Evolutionary conservation across 1,140 invertebrate species (phyloP), one percentile per base, ranked within the genome.

Genomic region (Aphelinus atriplicis): DNA sequence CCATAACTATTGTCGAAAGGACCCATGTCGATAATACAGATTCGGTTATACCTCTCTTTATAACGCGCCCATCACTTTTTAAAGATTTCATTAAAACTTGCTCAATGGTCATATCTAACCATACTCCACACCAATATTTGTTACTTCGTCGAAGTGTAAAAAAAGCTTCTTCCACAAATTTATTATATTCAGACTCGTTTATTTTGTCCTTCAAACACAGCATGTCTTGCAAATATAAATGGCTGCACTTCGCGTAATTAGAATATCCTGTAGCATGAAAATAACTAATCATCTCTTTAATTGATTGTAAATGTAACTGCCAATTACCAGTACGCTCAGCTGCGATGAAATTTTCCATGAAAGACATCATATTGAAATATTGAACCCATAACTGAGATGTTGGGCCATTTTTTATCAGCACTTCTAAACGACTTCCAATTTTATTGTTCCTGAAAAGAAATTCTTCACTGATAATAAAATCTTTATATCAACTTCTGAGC

Each of bases 51-150:
- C 81, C 81, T 42, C 83, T 61, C 4, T 81, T 81, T 72, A 79
- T 67, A 5, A 79, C 83, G 10, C 85, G 51, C 6, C 83, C 84
- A 47, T 85, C 60, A 57, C 72, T 79, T 76, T 83, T 83, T 43
- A 81, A 64, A 0, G 74, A 74, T 57, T 83, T 79, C 66, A 84
- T 81, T 50, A 86, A 83, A 7, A n/a, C 5, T 63, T 71, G 51
- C 51, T 63, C 60, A n/a, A 71, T 63, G 0, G 79, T 78, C 75
- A 85, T 79, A 76, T 87, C 84, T 6, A 78, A 64, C 60, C 78
- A 85, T 9, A 81, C 73, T 1, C 83, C 83, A 64, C 73, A 75
- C 80, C 81, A 85, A 67, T 79, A 82, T 76, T 81, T 82, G 56
- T 84, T 77, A 42, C 71, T 58, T 6, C 77, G 43, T 46, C 68